Conservation (phyloP, 64 coral and sea anemone genomes). For the Montipora cactus region DNA sequence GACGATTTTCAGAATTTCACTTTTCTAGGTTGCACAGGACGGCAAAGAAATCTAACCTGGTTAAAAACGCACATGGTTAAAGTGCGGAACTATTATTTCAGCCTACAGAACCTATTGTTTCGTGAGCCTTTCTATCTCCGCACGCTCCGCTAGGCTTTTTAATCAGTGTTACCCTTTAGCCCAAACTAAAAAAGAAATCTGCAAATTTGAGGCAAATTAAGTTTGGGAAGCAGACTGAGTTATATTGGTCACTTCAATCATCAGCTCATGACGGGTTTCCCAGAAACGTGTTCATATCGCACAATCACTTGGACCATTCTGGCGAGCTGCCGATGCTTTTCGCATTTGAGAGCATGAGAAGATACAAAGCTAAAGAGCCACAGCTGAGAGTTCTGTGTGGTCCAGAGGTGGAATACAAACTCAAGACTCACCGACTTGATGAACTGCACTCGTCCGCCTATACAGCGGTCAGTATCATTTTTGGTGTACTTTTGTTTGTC, state of each 20-base stretch:
- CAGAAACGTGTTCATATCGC: conserved; percentile 69
- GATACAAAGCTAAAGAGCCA: neutral
- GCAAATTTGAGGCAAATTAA: too few relatives aligned
- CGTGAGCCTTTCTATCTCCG: too few relatives aligned
- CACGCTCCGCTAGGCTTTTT: too few relatives aligned
- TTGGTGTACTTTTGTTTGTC: too few relatives aligned
- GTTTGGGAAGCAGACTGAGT: neutral
- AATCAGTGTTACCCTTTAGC: too few relatives aligned
- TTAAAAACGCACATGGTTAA: too few relatives aligned
- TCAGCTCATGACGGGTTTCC: conserved; percentile 35
- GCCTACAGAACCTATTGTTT: too few relatives aligned
- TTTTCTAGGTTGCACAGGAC: too few relatives aligned
- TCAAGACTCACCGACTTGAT: conserved; percentile 54
- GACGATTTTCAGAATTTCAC: too few relatives aligned
- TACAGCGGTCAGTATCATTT: conserved; percentile 34
- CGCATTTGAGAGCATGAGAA: conserved; percentile 40
- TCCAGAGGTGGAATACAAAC: conserved; percentile 61
- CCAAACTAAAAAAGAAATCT: neutral
- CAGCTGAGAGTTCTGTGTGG: conserved; percentile 45
- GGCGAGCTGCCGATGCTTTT: conserved; percentile 65
- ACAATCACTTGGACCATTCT: conserved; percentile 77
- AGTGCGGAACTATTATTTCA: too few relatives aligned
- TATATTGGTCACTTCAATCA: neutral
- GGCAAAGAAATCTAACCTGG: too few relatives aligned
- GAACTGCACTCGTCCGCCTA: conserved; percentile 38